A percentile compares a stretch with the other conserved stretches of the same genome.
Evolutionary conservation across 2,113 vertebrate species (phyloP).

Genomic region (Eolophus roseicapilla): DNA sequence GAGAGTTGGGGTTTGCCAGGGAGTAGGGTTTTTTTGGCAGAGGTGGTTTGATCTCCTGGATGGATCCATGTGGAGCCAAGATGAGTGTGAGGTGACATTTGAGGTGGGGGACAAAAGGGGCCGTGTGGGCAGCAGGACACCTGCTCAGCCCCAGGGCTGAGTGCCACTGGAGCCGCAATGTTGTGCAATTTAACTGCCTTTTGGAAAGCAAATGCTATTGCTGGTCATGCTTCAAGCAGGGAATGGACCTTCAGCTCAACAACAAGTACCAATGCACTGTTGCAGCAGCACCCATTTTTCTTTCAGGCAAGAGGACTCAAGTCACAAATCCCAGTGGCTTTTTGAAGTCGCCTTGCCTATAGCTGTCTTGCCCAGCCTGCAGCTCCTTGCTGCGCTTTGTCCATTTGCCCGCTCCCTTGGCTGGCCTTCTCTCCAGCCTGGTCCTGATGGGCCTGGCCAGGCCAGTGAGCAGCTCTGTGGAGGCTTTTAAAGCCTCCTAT

Average conservation of each 20-base stretch:
- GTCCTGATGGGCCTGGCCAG: background rate
- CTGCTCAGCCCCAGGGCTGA: fast-evolving
- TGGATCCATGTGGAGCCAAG: fast-evolving
- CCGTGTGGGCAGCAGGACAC: background rate
- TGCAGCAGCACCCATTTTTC: background rate
- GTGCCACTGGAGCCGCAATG: background rate
- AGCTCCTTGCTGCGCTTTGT: background rate
- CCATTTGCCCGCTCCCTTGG: background rate
- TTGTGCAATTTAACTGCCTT: background rate
- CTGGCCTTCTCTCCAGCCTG: background rate
- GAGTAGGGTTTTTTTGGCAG: background rate
- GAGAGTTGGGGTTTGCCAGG: background rate
- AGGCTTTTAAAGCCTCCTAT: background rate
- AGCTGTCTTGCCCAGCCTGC: background rate
- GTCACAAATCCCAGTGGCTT: background rate
- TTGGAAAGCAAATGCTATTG: background rate
- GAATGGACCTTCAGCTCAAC: background rate
- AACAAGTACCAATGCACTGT: fast-evolving
- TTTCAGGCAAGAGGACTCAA: background rate
- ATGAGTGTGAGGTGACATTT: background rate
- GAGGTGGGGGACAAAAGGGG: fast-evolving
- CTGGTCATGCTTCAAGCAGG: background rate
- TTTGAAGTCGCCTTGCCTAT: background rate
- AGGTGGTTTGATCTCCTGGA: background rate
- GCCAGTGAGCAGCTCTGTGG: background rate